Conservation (phyloP, 2,888 invertebrate species). For the Anticlea derivata region DNA sequence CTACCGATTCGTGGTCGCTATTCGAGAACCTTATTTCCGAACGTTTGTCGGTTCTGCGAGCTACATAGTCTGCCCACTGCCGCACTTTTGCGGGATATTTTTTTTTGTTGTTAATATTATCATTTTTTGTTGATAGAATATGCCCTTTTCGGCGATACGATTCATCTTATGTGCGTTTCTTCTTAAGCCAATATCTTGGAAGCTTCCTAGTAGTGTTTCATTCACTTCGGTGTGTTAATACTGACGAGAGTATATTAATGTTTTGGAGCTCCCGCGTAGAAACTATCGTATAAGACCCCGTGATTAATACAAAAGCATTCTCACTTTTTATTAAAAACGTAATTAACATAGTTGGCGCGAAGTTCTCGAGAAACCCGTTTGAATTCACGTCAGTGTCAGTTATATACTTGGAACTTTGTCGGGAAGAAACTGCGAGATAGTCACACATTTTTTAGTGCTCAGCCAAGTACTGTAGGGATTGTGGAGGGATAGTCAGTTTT, state of each 20-base stretch:
- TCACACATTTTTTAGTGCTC: background rate
- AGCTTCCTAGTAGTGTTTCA: background rate
- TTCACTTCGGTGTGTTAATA: background rate
- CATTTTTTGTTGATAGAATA: no score
- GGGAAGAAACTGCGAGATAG: background rate
- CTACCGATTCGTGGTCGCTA: no score
- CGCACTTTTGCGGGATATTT: no score
- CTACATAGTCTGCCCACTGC: no score
- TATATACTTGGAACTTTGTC: conserved; percentile 2
- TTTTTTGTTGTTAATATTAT: no score
- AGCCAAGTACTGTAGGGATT: no score
- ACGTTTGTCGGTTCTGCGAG: no score
- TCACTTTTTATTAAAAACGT: conserved; percentile 31
- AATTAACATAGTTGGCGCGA: conserved; percentile 32
- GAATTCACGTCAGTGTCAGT: conserved; percentile 28
- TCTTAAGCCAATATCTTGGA: no score
- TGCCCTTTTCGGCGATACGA: no score
- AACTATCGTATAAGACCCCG: conserved; percentile 7
- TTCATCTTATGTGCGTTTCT: no score
- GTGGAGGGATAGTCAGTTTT: no score
- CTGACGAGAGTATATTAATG: background rate
- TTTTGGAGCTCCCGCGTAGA: conserved; percentile 2
- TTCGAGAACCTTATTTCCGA: no score
- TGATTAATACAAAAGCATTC: conserved; percentile 11
- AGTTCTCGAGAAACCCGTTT: conserved; percentile 29